Evolutionary conservation across 1,140 invertebrate genomes (phyloP).

Genomic region (Varroa destructor): DNA sequence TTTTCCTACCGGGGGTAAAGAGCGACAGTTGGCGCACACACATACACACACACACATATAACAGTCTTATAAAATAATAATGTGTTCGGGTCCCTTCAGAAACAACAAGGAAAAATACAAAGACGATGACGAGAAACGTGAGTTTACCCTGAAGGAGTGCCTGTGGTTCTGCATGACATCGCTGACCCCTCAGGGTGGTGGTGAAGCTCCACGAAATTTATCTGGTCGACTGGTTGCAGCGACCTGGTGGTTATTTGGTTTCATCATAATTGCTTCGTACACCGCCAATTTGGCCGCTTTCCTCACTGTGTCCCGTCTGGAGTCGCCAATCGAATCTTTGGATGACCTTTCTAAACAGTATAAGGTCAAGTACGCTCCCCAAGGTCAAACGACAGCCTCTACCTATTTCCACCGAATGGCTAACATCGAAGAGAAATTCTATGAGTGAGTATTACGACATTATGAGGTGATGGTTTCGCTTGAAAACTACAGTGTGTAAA

Average conservation of each 20-base stretch:
- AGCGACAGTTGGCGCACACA: too few species aligned
- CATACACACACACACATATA: too few species aligned
- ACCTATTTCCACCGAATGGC: conserved; percentile 92
- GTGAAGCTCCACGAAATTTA: conserved; percentile 87
- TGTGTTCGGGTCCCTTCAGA: conserved; percentile 43
- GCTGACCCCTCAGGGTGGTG: conserved; percentile 81
- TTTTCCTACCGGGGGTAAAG: too few species aligned
- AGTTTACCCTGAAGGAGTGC: conserved; percentile 89
- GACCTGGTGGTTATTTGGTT: conserved; percentile 95
- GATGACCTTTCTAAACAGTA: conserved; percentile 88
- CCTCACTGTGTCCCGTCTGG: conserved; percentile 76
- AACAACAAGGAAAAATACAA: conserved; percentile 85
- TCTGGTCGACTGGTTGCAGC: conserved; percentile 81
- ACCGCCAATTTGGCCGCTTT: conserved; percentile 92
- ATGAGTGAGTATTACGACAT: conserved; percentile 55
- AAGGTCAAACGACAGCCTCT: conserved; percentile 65
- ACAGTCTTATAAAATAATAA: too few species aligned
- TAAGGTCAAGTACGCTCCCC: conserved; percentile 81
- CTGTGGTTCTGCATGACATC: conserved; percentile 99
- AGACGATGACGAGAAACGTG: conserved; percentile 81
- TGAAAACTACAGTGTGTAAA: too few species aligned
- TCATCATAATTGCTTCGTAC: conserved; percentile 95
- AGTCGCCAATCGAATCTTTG: conserved; percentile 76
- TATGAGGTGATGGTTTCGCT: neutral
- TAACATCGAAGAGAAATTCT: conserved; percentile 82